Evolutionary conservation across 2,888 invertebrate species (phyloP).

Genomic region (Asteroscopus sphinx): DNA sequence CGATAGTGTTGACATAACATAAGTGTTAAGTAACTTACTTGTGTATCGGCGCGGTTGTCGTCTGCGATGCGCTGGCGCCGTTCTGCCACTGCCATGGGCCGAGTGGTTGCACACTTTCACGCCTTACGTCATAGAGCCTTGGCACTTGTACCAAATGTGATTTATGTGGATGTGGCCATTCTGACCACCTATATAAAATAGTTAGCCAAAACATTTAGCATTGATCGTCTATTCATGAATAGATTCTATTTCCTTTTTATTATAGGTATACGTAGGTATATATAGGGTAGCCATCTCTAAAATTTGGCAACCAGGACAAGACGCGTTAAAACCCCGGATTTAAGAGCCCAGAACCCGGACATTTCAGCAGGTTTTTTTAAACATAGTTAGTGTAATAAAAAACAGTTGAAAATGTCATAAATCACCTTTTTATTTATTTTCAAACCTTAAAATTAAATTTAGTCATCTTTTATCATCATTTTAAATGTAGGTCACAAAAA

Average conservation of each 20-base stretch:
- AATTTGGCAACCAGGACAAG: no score
- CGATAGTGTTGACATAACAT: slow-evolving; percentile 16
- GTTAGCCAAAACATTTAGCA: neutral
- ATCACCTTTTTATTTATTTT: no score
- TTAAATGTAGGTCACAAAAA: no score
- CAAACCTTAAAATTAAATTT: no score
- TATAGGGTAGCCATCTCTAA: no score
- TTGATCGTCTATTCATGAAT: neutral
- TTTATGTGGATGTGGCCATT: slow-evolving; percentile 56
- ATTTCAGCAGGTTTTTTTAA: no score
- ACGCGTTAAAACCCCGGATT: no score
- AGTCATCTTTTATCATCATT: no score
- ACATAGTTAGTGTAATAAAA: no score
- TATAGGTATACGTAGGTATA: no score
- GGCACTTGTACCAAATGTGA: slow-evolving; percentile 70
- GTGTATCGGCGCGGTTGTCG: slow-evolving; percentile 50
- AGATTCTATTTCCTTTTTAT: neutral
- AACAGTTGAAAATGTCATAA: no score
- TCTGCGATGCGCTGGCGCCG: slow-evolving; percentile 63
- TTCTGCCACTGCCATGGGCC: slow-evolving; percentile 56
- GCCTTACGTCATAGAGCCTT: slow-evolving; percentile 83
- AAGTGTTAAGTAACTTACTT: slow-evolving; percentile 60
- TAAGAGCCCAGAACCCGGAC: no score
- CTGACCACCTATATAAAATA: slow-evolving; percentile 21
- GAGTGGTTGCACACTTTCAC: slow-evolving; percentile 78